Conservation (phyloP, 2,797 vertebrate genomes). For the Falco naumanni region DNA sequence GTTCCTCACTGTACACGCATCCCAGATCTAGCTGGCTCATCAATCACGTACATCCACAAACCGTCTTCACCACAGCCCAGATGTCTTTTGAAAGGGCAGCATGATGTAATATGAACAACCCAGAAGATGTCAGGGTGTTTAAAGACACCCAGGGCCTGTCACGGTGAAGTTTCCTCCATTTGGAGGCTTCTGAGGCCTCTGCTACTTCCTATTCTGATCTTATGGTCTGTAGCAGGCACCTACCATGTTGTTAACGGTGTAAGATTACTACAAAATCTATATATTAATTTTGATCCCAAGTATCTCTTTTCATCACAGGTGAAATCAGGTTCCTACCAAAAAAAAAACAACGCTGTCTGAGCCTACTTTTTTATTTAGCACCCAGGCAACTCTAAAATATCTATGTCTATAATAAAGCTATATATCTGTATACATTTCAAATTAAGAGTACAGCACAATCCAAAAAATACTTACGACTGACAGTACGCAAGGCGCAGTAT, state of each 20-base stretch:
- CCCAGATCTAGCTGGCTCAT: neutral
- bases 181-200: neutral
- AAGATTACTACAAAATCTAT: neutral
- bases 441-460: neutral
- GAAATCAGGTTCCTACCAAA: neutral
- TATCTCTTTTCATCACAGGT: neutral
- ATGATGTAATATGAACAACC: neutral
- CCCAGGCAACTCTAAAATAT: neutral
- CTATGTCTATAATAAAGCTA: neutral
- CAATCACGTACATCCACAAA: neutral
- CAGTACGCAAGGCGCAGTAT: constrained; percentile 97
- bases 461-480: constrained; percentile 88
- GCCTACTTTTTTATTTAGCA: neutral
- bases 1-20: neutral
- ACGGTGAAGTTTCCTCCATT: neutral
- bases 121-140: neutral
- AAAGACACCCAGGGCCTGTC: neutral
- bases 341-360: neutral
- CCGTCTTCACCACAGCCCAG: neutral
- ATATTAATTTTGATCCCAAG: neutral
- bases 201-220: neutral
- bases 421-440: neutral
- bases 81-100: neutral
- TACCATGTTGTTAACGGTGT: neutral
- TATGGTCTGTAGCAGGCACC: neutral